phyloP scores from a whole-genome alignment of 2,113 vertebrate species.

The Uria aalge region DNA sequence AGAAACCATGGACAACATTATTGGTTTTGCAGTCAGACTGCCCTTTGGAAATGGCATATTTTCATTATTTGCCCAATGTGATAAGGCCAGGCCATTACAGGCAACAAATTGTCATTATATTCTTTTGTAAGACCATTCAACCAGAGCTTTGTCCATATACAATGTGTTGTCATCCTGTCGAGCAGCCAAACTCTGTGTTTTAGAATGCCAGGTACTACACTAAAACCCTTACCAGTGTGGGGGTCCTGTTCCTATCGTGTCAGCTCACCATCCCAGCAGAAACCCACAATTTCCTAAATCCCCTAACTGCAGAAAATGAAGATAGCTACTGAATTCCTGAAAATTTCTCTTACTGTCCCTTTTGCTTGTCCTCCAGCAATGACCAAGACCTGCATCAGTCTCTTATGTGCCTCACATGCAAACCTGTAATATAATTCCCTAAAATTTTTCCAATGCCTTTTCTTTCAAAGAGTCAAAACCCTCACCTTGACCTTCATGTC shows the following conservation, averaged over 20 bases:
- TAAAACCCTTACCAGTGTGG: background rate
- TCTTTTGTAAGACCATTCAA: background rate
- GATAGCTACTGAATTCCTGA: background rate
- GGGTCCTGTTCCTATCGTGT: background rate
- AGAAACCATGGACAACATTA: background rate
- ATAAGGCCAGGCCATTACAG: background rate
- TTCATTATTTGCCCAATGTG: background rate
- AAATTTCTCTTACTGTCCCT: background rate
- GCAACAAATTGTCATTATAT: background rate
- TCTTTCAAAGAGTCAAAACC: background rate
- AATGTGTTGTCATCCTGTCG: background rate
- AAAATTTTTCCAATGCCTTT: background rate
- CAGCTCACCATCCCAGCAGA: background rate
- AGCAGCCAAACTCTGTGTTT: background rate
- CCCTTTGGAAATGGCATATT: background rate
- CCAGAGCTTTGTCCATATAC: background rate
- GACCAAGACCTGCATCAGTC: background rate
- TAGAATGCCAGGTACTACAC: background rate
- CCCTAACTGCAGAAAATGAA: background rate
- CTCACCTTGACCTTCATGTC: constrained; percentile 94
- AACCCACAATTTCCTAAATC: background rate
- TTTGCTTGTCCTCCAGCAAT: background rate
- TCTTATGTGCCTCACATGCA: background rate
- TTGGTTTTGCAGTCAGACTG: background rate
- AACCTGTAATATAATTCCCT: background rate